Base-by-base conservation (phyloP, 2,888 invertebrate species). In the Gymnoscelis rufifasciata region DNA sequence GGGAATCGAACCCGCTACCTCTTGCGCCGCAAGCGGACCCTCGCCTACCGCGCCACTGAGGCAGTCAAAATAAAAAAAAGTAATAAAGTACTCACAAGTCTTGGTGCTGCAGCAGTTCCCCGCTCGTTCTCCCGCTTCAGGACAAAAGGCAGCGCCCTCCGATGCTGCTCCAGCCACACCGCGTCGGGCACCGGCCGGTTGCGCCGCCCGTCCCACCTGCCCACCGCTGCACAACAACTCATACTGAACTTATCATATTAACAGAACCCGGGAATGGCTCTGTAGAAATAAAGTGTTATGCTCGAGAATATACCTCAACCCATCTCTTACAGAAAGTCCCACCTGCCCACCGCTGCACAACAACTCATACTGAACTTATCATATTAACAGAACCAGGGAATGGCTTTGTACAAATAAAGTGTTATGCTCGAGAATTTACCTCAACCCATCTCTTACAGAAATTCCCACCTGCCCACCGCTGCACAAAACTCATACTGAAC, bases 131-230 rank as follows among this genome's bases (percentile, higher is more conserved):
- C 87, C 28, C 87, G 60, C 68, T 87, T 88, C 61, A 88, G 78
- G 59, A 84, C 83, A 70, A 88, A 88, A 51, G 88, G 88, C 62
- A 88, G 67, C 37, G 87, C 88, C 43, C 88, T 80, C 38, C 88
- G 82, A 35, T 88, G 88, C 54, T 88, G 88, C 59, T 88, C 88
- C 48, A 88, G 66, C 88, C 88, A 88, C 52, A 88, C 88, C 28
- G 88, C 88, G 61, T 88, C 88, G 4, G 88, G 88, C 53, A 88
- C 87, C 28, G 87, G 86, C 45, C 87, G 78, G 66, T 76, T 82
- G 59, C 87, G 83, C 11, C 87, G 77, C 14, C 79, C 78, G 66
- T 87, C 86, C 87, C 87, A 87, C 51, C 74, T 70, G 12, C 82
- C 81, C 60, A 63, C 66, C 43, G 66, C 68, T 64, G 65, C 46